phyloP scores from a whole-genome alignment of 2,113 vertebrate species.

The Misgurnus anguillicaudatus region DNA sequence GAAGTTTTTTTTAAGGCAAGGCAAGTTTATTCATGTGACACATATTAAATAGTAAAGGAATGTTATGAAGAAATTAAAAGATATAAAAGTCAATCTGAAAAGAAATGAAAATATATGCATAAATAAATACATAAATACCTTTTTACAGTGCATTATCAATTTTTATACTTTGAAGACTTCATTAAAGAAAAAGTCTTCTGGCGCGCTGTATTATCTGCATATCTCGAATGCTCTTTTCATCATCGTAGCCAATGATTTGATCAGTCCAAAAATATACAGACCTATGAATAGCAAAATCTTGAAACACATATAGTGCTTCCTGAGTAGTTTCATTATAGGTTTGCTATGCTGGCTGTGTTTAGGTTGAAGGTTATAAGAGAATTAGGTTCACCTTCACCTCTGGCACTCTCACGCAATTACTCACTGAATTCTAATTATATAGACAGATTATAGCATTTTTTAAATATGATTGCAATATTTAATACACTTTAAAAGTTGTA shows the following conservation, averaged over 20 bases:
- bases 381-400: constrained; percentile 81
- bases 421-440: constrained; percentile 81
- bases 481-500: constrained; percentile 84
- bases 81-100: too few species aligned
- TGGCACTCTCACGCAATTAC: constrained; percentile 74
- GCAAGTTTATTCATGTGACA: too few species aligned
- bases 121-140: too few species aligned
- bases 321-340: constrained; percentile 52
- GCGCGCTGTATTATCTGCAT: constrained; percentile 28
- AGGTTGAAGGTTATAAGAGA: constrained; percentile 69
- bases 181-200: constrained; percentile 3
- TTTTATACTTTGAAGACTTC: constrained; percentile 44
- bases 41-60: too few species aligned
- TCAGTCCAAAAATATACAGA: constrained; percentile 40
- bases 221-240: constrained; percentile 43
- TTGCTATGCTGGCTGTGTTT: constrained; percentile 64
- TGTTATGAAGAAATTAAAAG: neutral
- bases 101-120: too few species aligned
- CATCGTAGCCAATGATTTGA: constrained; percentile 47
- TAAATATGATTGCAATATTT: constrained; percentile 83
- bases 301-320: constrained; percentile 54
- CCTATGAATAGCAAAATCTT: constrained; percentile 45
- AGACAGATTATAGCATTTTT: constrained; percentile 79
- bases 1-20: too few species aligned
- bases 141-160: constrained; percentile 33